These are phyloP conservation scores for Gymnoscopelus microlampas DNA, from an alignment of 2,797 vertebrate species.

Conservation along the genomic window DNA sequence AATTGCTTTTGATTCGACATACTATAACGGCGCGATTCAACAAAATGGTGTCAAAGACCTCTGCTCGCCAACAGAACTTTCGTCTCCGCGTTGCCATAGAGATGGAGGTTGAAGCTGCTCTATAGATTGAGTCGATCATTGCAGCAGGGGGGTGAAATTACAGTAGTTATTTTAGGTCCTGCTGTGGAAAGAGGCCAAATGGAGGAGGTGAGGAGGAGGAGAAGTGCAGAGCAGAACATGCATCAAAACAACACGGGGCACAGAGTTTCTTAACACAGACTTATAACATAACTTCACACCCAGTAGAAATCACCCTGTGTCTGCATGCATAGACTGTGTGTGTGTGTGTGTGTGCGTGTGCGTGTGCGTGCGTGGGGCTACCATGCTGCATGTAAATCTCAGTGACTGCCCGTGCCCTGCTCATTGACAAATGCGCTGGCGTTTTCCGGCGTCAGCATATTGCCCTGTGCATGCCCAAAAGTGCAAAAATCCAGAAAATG, in stretches of 20 bases:
- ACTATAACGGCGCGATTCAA: no score
- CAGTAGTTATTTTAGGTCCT: slow-evolving; percentile 62
- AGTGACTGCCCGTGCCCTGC: slow-evolving; percentile 9
- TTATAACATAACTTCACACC: slow-evolving; percentile 50
- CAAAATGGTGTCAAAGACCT: no score
- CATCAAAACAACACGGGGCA: slow-evolving; percentile 59
- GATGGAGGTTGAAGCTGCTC: no score
- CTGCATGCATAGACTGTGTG: neutral
- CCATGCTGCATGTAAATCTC: slow-evolving; percentile 21
- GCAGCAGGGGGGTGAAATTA: slow-evolving; percentile 64
- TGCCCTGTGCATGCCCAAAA: no score
- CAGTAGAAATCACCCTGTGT: slow-evolving; percentile 4
- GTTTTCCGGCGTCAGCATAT: no score
- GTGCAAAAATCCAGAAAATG: no score
- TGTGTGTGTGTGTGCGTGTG: slow-evolving; percentile 6
- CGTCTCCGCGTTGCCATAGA: no score
- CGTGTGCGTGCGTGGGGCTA: neutral
- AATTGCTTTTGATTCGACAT: no score
- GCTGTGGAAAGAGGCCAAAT: slow-evolving; percentile 55
- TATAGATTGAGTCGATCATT: slow-evolving; percentile 52
- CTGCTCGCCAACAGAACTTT: no score
- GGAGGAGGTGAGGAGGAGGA: slow-evolving; percentile 25
- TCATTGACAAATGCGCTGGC: no score
- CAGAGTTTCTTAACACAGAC: slow-evolving; percentile 39
- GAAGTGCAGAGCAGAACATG: slow-evolving; percentile 54